Evolutionary conservation across 2,888 invertebrate species (phyloP).

Genomic region (Mesochorus sp.): DNA sequence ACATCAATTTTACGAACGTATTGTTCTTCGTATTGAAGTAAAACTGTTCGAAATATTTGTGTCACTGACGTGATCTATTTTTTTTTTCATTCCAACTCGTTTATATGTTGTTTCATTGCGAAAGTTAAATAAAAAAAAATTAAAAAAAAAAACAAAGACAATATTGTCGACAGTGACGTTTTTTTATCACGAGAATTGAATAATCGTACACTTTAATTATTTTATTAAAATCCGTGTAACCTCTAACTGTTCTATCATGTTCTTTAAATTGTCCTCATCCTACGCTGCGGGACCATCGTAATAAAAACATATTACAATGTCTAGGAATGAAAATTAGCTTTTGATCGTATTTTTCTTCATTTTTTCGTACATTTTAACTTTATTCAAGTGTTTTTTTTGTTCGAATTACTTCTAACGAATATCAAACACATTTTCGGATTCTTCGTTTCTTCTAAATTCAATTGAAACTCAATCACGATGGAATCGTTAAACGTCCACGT

Average conservation of each 20-base stretch:
- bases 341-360: not conserved
- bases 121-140: not conserved
- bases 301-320: constrained; percentile 13
- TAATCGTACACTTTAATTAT: not conserved
- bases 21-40: constrained; percentile 13
- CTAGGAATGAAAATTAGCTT: not conserved
- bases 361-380: not conserved
- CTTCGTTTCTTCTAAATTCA: too few relatives aligned
- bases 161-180: not conserved
- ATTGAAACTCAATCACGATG: not conserved
- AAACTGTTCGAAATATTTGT: constrained; percentile 23
- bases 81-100: not conserved
- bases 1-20: constrained; percentile 20
- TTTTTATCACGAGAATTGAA: not conserved
- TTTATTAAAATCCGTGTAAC: constrained; percentile 22
- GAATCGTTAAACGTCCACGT: not conserved
- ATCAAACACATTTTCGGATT: too few relatives aligned
- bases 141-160: too few relatives aligned
- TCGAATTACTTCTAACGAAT: too few relatives aligned
- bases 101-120: not conserved
- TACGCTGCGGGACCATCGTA: constrained; percentile 1
- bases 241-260: constrained; percentile 33
- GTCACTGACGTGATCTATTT: constrained; percentile 16
- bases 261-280: constrained; percentile 36
- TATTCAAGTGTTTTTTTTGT: too few relatives aligned